Percentiles rank a stretch among this genome's conserved stretches.
phyloP scores from a whole-genome alignment of 2,113 vertebrate species.

The Acrocephalus kingi region DNA sequence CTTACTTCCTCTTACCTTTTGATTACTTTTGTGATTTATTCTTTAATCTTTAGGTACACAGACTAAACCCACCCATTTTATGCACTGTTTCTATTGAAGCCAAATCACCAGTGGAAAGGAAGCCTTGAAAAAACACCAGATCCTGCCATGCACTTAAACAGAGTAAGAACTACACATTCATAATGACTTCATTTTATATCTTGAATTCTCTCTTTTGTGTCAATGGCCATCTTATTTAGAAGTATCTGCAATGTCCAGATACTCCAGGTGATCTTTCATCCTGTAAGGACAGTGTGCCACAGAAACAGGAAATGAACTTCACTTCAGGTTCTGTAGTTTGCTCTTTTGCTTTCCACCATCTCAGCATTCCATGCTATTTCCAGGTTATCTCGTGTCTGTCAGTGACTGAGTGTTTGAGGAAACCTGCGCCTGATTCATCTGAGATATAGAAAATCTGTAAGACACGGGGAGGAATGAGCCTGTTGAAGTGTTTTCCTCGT shows the following conservation, averaged over 20 bases:
- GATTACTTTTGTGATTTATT: background rate
- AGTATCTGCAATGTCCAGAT: background rate
- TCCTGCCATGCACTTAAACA: background rate
- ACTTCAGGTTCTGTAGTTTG: background rate
- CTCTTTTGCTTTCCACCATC: background rate
- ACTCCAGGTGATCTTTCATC: background rate
- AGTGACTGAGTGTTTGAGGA: background rate
- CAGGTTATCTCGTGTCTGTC: background rate
- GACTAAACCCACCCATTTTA: background rate
- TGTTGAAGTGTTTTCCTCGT: background rate
- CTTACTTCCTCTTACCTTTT: background rate
- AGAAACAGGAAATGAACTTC: background rate
- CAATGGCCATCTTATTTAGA: background rate
- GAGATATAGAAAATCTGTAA: fast-evolving
- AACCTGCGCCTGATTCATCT: background rate
- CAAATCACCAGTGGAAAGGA: background rate
- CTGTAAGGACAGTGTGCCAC: background rate
- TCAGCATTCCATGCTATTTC: background rate
- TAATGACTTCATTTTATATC: background rate
- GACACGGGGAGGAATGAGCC: background rate
- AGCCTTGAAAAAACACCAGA: background rate
- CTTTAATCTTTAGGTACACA: background rate
- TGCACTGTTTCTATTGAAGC: background rate
- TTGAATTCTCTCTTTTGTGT: background rate
- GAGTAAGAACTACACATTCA: background rate